These are phyloP conservation scores for Probaryconus sp. DNA, from an alignment of 1,140 invertebrate species.

Conservation along the genomic window DNA sequence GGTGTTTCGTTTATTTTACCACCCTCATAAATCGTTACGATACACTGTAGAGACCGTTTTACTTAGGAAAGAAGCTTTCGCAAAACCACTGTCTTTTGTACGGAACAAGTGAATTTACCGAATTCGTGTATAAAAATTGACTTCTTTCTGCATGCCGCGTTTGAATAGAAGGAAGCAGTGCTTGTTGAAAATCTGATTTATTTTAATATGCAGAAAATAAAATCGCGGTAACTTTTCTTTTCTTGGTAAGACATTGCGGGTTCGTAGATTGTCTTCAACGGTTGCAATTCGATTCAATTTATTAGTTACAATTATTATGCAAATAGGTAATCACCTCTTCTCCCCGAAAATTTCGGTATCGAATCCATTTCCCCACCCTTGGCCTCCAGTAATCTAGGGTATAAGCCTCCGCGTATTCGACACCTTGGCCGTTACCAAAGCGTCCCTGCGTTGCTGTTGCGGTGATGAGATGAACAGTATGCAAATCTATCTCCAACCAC, in stretches of 20 bases:
- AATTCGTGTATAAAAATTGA: slow-evolving; percentile 41
- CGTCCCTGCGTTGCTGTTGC: slow-evolving; percentile 89
- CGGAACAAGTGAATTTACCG: slow-evolving; percentile 33
- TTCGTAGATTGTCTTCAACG: too few relatives aligned
- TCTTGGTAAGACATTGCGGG: too few relatives aligned
- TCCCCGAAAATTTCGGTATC: slow-evolving; percentile 82
- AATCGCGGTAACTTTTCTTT: too few relatives aligned
- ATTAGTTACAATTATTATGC: slow-evolving; percentile 43
- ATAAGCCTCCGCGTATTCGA: slow-evolving; percentile 88
- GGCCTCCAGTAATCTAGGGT: slow-evolving; percentile 88
- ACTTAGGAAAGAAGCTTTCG: slow-evolving; percentile 45
- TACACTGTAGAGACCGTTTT: slow-evolving; percentile 26
- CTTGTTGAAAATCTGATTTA: slow-evolving; percentile 23
- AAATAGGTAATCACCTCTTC: slow-evolving; percentile 81
- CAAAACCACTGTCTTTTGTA: slow-evolving; percentile 41
- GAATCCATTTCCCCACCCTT: slow-evolving; percentile 84
- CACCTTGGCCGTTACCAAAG: slow-evolving; percentile 90
- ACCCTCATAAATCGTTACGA: slow-evolving; percentile 53
- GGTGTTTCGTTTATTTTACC: slow-evolving; percentile 51
- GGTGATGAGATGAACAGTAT: slow-evolving; percentile 86
- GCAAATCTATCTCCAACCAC: slow-evolving; percentile 89
- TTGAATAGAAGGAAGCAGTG: slow-evolving; percentile 9
- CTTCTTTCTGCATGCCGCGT: slow-evolving; percentile 15
- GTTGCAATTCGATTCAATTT: slow-evolving; percentile 37
- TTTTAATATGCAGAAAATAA: too few relatives aligned